Evolutionary conservation across 2,113 vertebrate genomes (phyloP).

Genomic region (Gobiocypris rarus): DNA sequence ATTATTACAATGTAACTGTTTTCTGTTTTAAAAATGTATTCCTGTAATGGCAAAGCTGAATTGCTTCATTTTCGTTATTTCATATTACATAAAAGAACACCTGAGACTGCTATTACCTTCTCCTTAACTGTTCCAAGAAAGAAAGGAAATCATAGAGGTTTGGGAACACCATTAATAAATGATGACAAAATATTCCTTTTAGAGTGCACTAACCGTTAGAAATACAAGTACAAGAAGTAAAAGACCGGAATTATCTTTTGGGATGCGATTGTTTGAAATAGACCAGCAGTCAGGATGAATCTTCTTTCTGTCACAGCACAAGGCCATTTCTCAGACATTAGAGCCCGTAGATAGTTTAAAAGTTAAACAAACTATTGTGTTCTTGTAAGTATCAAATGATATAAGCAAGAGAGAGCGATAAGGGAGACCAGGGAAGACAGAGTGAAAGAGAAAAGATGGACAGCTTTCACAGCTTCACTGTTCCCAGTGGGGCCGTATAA

Average conservation of each 20-base stretch:
- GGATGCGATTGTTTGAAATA: slow-evolving; percentile 9
- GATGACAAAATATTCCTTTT: background rate
- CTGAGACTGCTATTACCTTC: background rate
- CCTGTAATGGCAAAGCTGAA: too few relatives aligned
- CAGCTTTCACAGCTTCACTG: slow-evolving; percentile 33
- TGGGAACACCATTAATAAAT: background rate
- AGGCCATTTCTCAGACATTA: slow-evolving; percentile 5
- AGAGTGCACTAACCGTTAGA: background rate
- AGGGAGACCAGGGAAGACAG: slow-evolving; percentile 4
- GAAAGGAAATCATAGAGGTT: background rate
- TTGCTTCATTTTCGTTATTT: background rate
- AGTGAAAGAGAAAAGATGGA: slow-evolving; percentile 46
- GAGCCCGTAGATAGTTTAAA: slow-evolving; percentile 38
- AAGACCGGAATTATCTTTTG: background rate
- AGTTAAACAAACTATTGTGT: slow-evolving; percentile 43
- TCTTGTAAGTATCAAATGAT: slow-evolving; percentile 16
- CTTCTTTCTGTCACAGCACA: slow-evolving; percentile 1
- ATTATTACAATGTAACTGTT: too few relatives aligned
- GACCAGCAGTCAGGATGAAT: slow-evolving; percentile 22
- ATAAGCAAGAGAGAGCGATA: background rate
- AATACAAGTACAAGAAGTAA: background rate
- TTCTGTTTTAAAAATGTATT: too few relatives aligned
- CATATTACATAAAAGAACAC: background rate
- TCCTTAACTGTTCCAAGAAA: background rate
- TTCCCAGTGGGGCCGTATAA: slow-evolving; percentile 27